phyloP scores from a whole-genome alignment of 2,888 invertebrate genomes.

The Agrochola litura region DNA sequence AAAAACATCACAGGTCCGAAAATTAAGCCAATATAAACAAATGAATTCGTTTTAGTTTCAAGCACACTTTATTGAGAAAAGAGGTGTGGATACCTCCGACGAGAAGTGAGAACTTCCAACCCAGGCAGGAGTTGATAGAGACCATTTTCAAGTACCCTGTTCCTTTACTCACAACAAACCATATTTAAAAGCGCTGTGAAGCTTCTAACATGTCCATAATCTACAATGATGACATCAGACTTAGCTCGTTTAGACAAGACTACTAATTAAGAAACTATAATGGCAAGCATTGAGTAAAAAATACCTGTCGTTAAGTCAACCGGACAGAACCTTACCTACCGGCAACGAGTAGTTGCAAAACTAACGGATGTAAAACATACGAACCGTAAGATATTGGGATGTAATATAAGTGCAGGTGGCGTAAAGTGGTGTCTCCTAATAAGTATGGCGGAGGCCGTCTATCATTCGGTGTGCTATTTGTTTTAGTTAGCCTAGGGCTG shows the following conservation, averaged over 20 bases:
- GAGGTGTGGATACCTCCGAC: too few relatives aligned
- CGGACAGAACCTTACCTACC: neutral
- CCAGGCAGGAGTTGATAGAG: neutral
- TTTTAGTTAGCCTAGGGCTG: slow-evolving; percentile 54
- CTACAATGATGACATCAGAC: slow-evolving; percentile 36
- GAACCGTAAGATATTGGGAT: slow-evolving; percentile 41
- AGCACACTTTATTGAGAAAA: neutral
- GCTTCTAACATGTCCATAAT: slow-evolving; percentile 1
- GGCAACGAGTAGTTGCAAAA: neutral
- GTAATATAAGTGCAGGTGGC: slow-evolving; percentile 38
- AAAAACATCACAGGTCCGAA: neutral
- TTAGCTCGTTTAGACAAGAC: slow-evolving; percentile 11
- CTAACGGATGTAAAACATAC: slow-evolving; percentile 42
- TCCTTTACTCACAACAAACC: slow-evolving; percentile 8
- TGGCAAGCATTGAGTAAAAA: slow-evolving; percentile 1
- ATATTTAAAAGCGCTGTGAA: slow-evolving; percentile 1
- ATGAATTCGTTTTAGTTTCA: neutral
- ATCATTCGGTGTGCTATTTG: slow-evolving; percentile 59
- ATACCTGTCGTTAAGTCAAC: slow-evolving; percentile 15
- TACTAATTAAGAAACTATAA: slow-evolving; percentile 45
- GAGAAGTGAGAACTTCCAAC: neutral
- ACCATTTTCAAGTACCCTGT: neutral
- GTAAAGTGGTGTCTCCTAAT: slow-evolving; percentile 46
- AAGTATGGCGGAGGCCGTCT: slow-evolving; percentile 56
- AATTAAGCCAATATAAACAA: neutral